phyloP scores from a whole-genome alignment of 2,797 vertebrate genomes.

The Morelia viridis region DNA sequence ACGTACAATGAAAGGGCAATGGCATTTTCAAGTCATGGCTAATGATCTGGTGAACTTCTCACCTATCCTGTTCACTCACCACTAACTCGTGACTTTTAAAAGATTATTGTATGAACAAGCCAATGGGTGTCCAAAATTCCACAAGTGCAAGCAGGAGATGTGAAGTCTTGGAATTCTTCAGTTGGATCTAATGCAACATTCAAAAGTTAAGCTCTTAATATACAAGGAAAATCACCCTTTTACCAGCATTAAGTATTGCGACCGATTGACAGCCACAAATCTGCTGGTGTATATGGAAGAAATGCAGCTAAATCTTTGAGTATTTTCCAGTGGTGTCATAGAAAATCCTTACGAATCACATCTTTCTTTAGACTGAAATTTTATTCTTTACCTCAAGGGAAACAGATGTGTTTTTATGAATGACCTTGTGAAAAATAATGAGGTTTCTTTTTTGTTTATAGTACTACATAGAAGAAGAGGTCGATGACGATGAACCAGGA shows the following conservation, averaged over 20 bases:
- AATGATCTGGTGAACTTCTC: background rate
- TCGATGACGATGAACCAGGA: constrained; percentile 75
- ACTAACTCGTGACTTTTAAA: background rate
- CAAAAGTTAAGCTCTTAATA: background rate
- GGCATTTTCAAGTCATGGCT: background rate
- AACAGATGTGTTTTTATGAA: background rate
- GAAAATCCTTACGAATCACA: background rate
- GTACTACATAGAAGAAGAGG: constrained; percentile 83
- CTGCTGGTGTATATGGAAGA: background rate
- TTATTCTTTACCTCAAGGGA: background rate
- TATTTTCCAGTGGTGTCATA: background rate
- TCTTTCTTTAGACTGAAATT: background rate
- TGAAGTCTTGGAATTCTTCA: background rate
- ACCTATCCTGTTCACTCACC: background rate
- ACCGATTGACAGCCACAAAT: background rate
- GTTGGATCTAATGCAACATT: background rate
- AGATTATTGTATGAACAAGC: background rate
- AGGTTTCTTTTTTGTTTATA: constrained; percentile 77
- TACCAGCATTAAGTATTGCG: background rate
- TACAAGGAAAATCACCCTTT: background rate
- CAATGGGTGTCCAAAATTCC: background rate
- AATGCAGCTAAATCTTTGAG: background rate
- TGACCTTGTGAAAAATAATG: constrained; percentile 63
- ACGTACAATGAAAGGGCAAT: background rate
- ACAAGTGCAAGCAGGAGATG: background rate